phyloP scores from a whole-genome alignment of 2,888 invertebrate genomes.

The Idaea biselata region DNA sequence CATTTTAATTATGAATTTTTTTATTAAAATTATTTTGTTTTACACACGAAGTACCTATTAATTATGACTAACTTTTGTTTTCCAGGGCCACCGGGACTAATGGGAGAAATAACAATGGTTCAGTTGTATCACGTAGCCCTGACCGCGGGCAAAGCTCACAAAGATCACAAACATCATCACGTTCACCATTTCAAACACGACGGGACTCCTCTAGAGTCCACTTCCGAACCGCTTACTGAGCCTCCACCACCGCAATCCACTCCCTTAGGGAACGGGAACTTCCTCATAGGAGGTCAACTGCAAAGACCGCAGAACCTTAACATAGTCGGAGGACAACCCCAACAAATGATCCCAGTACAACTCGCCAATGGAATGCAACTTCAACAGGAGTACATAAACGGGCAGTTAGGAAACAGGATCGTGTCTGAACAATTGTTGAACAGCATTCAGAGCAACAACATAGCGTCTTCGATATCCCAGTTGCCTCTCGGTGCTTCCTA shows the following conservation, averaged over 20 bases:
- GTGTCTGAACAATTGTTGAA: constrained; percentile 80
- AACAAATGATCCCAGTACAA: constrained; percentile 58
- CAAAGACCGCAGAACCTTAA: constrained; percentile 80
- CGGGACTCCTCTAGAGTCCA: constrained; percentile 81
- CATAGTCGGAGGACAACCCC: constrained; percentile 56
- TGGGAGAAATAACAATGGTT: constrained; percentile 89
- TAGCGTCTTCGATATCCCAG: constrained; percentile 35
- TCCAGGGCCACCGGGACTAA: constrained; percentile 83
- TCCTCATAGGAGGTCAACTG: constrained; percentile 83
- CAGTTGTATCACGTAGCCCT: constrained; percentile 90
- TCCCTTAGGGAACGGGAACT: constrained; percentile 75
- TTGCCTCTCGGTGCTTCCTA: constrained; percentile 35
- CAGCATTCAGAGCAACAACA: constrained; percentile 49
- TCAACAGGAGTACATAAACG: constrained; percentile 82
- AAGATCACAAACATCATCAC: constrained; percentile 93
- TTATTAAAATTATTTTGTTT: too few relatives aligned
- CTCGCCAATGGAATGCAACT: constrained; percentile 73
- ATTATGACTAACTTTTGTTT: too few relatives aligned
- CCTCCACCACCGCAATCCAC: constrained; percentile 69
- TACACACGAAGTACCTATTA: too few relatives aligned
- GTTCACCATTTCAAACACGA: constrained; percentile 89
- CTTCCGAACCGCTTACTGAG: constrained; percentile 80
- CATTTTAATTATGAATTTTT: too few relatives aligned
- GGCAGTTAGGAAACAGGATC: constrained; percentile 81
- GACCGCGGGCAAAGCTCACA: constrained; percentile 92